Conservation (phyloP, 2,797 vertebrate species). For the Rhabdomys pumilio region DNA sequence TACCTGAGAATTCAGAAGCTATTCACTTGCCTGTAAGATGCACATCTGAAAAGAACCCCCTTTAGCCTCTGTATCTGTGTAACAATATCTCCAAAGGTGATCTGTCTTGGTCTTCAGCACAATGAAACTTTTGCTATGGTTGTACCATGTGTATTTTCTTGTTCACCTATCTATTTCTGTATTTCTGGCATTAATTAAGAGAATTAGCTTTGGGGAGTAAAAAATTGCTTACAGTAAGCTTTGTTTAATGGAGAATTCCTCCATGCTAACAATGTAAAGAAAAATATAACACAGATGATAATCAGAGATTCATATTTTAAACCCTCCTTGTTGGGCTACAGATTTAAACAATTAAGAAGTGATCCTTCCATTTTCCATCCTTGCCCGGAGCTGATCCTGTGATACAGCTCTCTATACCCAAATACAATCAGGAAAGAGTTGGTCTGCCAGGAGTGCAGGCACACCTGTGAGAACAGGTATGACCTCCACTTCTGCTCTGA, state of each 20-base stretch:
- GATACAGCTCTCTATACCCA: no score
- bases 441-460: no score
- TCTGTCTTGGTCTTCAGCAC: slow-evolving; percentile 69
- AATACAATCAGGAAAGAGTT: no score
- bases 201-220: slow-evolving; percentile 19
- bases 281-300: background rate
- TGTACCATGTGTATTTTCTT: slow-evolving; percentile 71
- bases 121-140: slow-evolving; percentile 58
- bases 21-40: slow-evolving; percentile 57
- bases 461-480: no score
- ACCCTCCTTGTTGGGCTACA: background rate
- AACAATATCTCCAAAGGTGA: slow-evolving; percentile 69
- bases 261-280: slow-evolving; percentile 49
- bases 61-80: slow-evolving; percentile 51
- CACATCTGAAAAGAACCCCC: slow-evolving; percentile 50
- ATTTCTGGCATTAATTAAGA: slow-evolving; percentile 49
- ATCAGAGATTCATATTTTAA: slow-evolving; percentile 52
- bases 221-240: slow-evolving; percentile 51
- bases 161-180: slow-evolving; percentile 55
- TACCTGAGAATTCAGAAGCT: slow-evolving; percentile 62
- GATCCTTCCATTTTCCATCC: no score
- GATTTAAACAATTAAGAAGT: background rate
- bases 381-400: no score
- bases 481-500: no score
- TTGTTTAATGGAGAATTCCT: slow-evolving; percentile 10